Conservation (phyloP, 1,140 invertebrate species). For the Trichomalopsis sarcophagae region DNA sequence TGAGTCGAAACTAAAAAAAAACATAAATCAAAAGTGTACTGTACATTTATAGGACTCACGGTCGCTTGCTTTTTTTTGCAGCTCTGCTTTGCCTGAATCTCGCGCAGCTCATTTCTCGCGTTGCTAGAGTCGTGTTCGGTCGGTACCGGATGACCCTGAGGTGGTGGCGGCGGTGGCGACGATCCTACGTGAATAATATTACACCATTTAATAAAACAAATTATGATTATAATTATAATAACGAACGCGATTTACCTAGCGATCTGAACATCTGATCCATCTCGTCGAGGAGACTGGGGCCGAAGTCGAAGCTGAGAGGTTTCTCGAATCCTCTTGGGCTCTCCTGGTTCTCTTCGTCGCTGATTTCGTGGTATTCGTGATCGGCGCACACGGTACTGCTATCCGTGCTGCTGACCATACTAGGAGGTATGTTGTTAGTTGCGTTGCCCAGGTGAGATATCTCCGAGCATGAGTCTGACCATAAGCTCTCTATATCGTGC, state of each 20-base stretch:
- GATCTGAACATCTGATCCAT: slow-evolving; percentile 95
- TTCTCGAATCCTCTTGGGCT: slow-evolving; percentile 72
- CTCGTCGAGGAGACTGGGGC: slow-evolving; percentile 94
- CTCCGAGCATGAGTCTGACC: slow-evolving; percentile 69
- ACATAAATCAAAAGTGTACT: slow-evolving; percentile 64
- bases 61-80: slow-evolving; percentile 86
- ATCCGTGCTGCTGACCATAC: slow-evolving; percentile 62
- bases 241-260: slow-evolving; percentile 71
- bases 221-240: slow-evolving; percentile 18
- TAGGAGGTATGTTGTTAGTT: slow-evolving; percentile 57
- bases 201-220: neutral
- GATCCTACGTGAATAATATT: slow-evolving; percentile 60
- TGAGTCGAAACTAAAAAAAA: slow-evolving; percentile 54
- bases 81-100: slow-evolving; percentile 78
- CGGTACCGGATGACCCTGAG: slow-evolving; percentile 71
- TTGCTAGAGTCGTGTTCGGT: slow-evolving; percentile 81
- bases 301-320: slow-evolving; percentile 86
- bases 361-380: slow-evolving; percentile 95
- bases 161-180: slow-evolving; percentile 67
- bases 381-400: slow-evolving; percentile 70
- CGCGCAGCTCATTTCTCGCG: slow-evolving; percentile 83
- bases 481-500: slow-evolving; percentile 62
- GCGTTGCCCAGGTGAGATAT: slow-evolving; percentile 65
- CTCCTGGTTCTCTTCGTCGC: slow-evolving; percentile 85
- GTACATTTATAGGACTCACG: slow-evolving; percentile 77